These are phyloP conservation scores for Archips crataeganus DNA, from an alignment of 2,888 invertebrate species.

Conservation along the genomic window DNA sequence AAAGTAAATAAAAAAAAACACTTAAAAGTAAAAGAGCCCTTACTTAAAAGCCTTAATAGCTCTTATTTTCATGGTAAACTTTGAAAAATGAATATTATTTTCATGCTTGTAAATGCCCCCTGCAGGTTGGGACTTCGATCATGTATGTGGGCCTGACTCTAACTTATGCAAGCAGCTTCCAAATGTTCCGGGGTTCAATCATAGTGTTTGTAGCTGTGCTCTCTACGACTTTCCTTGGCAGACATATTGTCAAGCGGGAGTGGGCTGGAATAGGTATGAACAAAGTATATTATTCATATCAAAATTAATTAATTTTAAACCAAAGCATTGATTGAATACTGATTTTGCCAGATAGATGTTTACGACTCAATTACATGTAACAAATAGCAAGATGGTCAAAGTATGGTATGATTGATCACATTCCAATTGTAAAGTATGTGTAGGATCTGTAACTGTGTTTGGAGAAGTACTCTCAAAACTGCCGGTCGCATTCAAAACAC, in stretches of 20 bases:
- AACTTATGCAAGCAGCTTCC: conserved; percentile 97
- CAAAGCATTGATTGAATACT: no score
- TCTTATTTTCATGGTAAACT: no score
- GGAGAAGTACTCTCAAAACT: conserved; percentile 8
- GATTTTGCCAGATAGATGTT: no score
- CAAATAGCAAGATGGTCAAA: neutral
- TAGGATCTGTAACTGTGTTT: conserved; percentile 16
- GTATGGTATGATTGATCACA: neutral
- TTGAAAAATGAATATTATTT: neutral
- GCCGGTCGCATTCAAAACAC: conserved; percentile 36
- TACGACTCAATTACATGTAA: neutral
- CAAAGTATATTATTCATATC: neutral
- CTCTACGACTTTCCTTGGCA: conserved; percentile 92
- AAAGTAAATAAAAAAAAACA: no score
- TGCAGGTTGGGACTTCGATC: conserved; percentile 91
- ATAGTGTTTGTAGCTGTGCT: conserved; percentile 96
- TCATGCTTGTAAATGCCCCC: conserved; percentile 30
- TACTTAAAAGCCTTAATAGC: no score
- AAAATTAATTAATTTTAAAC: no score
- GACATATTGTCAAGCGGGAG: conserved; percentile 87
- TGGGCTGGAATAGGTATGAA: conserved; percentile 90
- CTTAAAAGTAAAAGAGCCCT: no score
- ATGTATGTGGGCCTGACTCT: conserved; percentile 97
- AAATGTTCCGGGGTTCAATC: conserved; percentile 97
- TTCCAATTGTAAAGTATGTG: neutral